Evolutionary conservation across 2,113 vertebrate species (phyloP).

Genomic region (Ariopsis seemanni): DNA sequence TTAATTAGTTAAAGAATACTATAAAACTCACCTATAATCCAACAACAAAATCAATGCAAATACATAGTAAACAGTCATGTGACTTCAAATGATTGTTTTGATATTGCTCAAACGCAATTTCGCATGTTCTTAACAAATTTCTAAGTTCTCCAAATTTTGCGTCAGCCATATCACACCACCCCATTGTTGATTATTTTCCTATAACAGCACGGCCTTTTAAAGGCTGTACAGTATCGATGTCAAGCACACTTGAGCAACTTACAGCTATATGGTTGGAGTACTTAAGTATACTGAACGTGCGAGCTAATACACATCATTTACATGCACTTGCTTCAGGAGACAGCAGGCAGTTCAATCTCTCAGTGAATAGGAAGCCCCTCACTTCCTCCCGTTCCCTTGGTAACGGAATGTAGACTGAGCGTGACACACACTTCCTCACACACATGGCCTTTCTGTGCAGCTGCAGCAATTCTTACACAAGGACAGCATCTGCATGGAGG

Average conservation of each 20-base stretch:
- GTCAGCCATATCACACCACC: not conserved
- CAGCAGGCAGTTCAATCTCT: constrained; percentile 14
- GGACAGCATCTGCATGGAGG: constrained; percentile 43
- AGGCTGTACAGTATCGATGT: not conserved
- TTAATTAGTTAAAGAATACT: not conserved
- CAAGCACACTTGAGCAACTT: not conserved
- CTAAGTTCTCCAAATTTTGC: not conserved
- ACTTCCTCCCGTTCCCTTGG: constrained; percentile 51
- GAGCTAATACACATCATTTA: constrained; percentile 10
- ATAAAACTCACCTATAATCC: not conserved
- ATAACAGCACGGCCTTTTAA: not conserved
- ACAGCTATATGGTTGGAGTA: not conserved
- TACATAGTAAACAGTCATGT: not conserved
- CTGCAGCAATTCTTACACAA: constrained; percentile 34
- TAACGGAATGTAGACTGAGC: constrained; percentile 43
- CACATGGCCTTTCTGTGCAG: constrained; percentile 43
- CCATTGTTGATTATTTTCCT: not conserved
- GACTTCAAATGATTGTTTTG: not conserved
- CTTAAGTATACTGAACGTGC: not conserved
- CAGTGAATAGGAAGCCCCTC: constrained; percentile 34
- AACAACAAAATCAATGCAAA: not conserved
- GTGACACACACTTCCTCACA: constrained; percentile 41
- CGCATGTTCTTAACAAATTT: not conserved
- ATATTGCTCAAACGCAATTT: not conserved
- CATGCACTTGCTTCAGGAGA: constrained; percentile 16